These are phyloP conservation scores for Podarcis siculus DNA, from an alignment of 2,797 vertebrate species.

Conservation along the genomic window DNA sequence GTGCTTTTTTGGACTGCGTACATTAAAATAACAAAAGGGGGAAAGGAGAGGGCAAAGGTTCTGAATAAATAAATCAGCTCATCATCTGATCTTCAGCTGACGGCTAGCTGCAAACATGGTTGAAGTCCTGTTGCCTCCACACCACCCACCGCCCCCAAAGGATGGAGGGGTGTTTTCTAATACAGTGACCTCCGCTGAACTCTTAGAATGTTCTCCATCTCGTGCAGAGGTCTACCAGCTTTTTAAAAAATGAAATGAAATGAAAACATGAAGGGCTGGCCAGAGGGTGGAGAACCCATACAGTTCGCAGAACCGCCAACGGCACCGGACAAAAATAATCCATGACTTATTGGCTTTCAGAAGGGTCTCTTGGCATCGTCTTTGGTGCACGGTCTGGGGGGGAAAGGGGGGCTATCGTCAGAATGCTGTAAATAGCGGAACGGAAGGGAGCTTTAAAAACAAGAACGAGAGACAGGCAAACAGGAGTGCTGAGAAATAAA, in stretches of 20 bases:
- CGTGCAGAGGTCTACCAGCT: background rate
- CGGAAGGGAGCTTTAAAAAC: background rate
- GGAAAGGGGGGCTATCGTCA: background rate
- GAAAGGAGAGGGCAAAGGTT: constrained; percentile 29
- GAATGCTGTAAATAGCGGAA: constrained; percentile 16
- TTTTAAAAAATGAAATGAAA: no score
- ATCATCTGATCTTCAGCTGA: background rate
- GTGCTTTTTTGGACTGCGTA: background rate
- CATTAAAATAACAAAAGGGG: constrained; percentile 6
- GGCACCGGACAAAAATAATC: rapidly evolving
- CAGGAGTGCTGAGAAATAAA: constrained; percentile 58
- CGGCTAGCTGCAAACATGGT: constrained; percentile 14
- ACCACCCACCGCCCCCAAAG: background rate
- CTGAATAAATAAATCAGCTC: background rate
- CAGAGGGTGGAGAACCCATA: rapidly evolving
- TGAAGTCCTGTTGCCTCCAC: background rate
- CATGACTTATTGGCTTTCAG: rapidly evolving
- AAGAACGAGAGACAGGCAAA: background rate
- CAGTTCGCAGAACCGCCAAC: rapidly evolving
- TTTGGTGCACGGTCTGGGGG: background rate
- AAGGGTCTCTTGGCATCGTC: background rate
- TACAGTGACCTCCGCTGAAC: constrained; percentile 31
- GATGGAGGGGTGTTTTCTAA: constrained; percentile 5
- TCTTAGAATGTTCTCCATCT: constrained; percentile 60
- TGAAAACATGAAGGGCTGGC: background rate